These are phyloP conservation scores for Brotula barbata DNA, from an alignment of 2,797 vertebrate species.

Conservation along the genomic window DNA sequence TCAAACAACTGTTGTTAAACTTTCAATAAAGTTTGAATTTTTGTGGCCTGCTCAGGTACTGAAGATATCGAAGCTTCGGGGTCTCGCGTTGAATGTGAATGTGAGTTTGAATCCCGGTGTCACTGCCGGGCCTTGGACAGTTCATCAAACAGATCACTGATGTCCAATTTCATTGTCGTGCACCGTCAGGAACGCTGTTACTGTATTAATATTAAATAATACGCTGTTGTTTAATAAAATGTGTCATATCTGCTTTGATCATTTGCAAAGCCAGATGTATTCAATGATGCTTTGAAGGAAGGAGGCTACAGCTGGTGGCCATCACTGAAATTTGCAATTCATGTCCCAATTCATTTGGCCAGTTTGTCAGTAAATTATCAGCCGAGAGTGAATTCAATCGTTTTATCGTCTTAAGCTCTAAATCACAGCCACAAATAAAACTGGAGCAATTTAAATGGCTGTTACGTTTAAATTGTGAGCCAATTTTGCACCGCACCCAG, in stretches of 20 bases:
- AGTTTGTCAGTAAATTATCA: background rate
- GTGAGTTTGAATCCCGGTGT: background rate
- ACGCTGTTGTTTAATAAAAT: background rate
- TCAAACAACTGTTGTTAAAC: no score
- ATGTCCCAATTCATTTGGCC: background rate
- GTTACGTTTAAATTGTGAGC: background rate
- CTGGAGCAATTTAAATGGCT: background rate
- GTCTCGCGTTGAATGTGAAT: no score
- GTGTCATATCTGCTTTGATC: background rate
- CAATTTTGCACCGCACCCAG: no score
- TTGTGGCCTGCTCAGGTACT: no score
- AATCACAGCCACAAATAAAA: background rate
- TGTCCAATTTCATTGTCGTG: no score
- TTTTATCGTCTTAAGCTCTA: background rate
- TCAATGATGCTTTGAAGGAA: background rate
- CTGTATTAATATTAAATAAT: background rate
- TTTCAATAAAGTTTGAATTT: no score
- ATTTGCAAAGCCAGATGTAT: background rate
- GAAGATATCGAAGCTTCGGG: no score
- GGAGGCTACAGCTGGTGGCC: background rate
- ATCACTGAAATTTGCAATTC: background rate
- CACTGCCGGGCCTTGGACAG: background rate
- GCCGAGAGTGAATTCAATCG: background rate
- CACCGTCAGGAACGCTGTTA: background rate
- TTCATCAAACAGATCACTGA: background rate